These are phyloP conservation scores for Antitype chi DNA, from an alignment of 2,888 invertebrate species.

Conservation along the genomic window DNA sequence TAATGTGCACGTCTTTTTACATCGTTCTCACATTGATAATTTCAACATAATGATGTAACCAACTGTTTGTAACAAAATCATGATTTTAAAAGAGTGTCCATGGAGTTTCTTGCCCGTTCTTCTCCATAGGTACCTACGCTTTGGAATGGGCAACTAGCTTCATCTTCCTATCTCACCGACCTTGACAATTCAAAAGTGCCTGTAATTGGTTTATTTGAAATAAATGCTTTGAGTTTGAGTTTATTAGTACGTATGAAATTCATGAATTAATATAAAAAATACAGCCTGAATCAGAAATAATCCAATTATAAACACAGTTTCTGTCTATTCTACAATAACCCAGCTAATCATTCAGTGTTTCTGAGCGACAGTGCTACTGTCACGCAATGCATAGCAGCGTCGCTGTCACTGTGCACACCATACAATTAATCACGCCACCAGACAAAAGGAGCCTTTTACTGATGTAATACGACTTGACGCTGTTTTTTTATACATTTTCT, in stretches of 20 bases:
- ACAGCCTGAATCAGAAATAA: conserved; percentile 8
- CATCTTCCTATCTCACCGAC: too few species aligned
- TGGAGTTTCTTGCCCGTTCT: too few species aligned
- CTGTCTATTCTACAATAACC: conserved; percentile 28
- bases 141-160: too few species aligned
- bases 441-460: conserved; percentile 71
- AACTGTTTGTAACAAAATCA: too few species aligned
- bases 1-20: too few species aligned
- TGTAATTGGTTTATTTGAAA: too few species aligned
- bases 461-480: conserved; percentile 61
- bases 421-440: conserved; percentile 74
- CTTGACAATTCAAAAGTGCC: too few species aligned
- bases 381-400: conserved; percentile 54
- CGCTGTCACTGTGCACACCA: conserved; percentile 60
- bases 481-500: conserved; percentile 49
- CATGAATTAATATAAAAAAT: neutral
- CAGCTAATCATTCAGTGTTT: conserved; percentile 63
- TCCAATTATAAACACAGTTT: conserved; percentile 1
- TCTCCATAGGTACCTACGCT: too few species aligned
- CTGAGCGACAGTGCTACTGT: conserved; percentile 51
- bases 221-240: too few species aligned
- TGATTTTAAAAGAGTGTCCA: too few species aligned
- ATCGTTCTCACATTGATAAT: too few species aligned
- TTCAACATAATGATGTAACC: too few species aligned
- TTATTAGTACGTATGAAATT: neutral